Conservation (phyloP, 1,140 invertebrate genomes). For the Rhagoletis pomonella region DNA sequence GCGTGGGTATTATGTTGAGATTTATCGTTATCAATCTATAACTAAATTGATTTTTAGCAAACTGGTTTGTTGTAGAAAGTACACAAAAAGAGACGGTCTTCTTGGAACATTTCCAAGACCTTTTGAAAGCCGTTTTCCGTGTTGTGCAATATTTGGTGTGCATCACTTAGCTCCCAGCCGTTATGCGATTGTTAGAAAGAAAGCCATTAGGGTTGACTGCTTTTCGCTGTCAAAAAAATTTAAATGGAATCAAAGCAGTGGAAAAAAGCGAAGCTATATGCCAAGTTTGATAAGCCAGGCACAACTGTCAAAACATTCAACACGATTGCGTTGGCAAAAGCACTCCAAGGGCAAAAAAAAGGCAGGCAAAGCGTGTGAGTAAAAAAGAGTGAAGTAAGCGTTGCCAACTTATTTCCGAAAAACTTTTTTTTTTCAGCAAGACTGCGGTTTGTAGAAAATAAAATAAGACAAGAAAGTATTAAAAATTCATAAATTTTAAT, state of each 20-base stretch:
- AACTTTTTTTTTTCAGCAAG: not conserved
- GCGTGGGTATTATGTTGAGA: too few species aligned
- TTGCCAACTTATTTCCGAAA: not conserved
- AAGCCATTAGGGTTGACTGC: too few species aligned
- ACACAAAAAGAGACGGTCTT: too few species aligned
- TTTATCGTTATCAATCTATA: too few species aligned
- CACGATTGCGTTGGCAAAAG: not conserved
- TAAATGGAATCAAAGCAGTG: not conserved
- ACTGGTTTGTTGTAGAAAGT: too few species aligned
- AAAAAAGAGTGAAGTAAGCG: not conserved
- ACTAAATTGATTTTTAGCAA: too few species aligned
- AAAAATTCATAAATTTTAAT: not conserved
- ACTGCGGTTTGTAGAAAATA: not conserved
- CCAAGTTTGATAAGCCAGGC: slow-evolving; percentile 8
- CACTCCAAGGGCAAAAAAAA: not conserved
- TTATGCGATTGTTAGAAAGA: too few species aligned
- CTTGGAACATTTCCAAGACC: too few species aligned
- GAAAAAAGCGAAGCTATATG: not conserved
- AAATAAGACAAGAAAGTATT: not conserved
- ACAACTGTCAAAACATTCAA: slow-evolving; percentile 36
- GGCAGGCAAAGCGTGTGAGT: not conserved
- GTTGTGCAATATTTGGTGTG: too few species aligned
- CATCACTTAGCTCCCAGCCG: too few species aligned
- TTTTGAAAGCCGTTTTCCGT: too few species aligned
- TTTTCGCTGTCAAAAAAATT: not conserved